A percentile compares a stretch with the other conserved stretches of the same genome.
These are phyloP conservation scores for Sylvia borin DNA, from an alignment of 2,797 vertebrate species.

Conservation along the genomic window DNA sequence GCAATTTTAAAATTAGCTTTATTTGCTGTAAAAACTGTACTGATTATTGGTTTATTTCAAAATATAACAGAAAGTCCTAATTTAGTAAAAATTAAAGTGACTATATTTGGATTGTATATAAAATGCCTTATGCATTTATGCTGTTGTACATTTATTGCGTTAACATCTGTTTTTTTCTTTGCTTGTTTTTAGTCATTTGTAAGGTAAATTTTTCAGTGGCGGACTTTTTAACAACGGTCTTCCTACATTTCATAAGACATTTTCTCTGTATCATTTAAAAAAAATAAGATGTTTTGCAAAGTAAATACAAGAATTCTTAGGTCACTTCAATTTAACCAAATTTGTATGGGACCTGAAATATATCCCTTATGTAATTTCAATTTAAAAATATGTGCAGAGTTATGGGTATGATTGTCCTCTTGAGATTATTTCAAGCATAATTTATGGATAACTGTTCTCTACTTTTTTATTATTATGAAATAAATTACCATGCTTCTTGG, in stretches of 20 bases:
- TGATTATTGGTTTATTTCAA: constrained; percentile 12
- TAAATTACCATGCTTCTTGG: background rate
- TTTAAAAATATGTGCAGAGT: background rate
- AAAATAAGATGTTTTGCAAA: background rate
- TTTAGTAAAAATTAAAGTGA: background rate
- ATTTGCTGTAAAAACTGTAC: constrained; percentile 2
- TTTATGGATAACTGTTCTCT: background rate
- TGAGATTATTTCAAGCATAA: background rate
- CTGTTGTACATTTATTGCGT: background rate
- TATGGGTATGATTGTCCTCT: background rate
- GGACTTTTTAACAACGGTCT: background rate
- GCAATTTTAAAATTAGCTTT: constrained; percentile 38
- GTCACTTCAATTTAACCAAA: background rate
- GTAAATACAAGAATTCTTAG: background rate
- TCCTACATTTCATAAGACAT: background rate
- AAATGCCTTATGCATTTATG: background rate
- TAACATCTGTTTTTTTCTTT: background rate
- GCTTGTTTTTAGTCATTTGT: background rate
- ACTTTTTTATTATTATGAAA: background rate
- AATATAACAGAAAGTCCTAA: background rate
- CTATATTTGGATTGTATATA: background rate
- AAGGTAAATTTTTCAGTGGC: background rate
- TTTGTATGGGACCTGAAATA: background rate
- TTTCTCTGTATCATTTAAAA: background rate
- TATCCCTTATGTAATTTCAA: background rate